Base-by-base conservation (phyloP, 2,888 invertebrate genomes). In the Syrphus vitripennis region DNA sequence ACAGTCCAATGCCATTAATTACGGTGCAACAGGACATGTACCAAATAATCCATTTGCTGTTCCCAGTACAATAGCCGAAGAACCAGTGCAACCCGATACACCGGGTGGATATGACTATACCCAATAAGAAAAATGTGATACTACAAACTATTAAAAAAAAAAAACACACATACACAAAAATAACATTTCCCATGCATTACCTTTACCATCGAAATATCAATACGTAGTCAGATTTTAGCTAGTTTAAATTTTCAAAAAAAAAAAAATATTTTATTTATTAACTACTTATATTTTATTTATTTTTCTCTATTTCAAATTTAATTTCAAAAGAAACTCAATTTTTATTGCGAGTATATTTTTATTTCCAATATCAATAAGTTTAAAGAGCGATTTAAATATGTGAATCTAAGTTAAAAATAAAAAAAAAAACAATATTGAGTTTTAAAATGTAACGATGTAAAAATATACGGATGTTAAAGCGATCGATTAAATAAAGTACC, bases 21-120 rank as follows among this genome's bases (percentile, higher is more conserved):
- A 95, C 89, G 95, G 94, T 70, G 94, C 95, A 37, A 93, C 94
- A 79, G 94, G 94, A 45, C 95, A 95, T 90, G 94, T 94, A 82
- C 90, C 92, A 31, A 92, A 92, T 88, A 94, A 94, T 75, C 94
- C 94, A 9, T 94, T 94, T 42, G 92, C 92, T 29, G 71, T 89
- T 87, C 90, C 90, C 89, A 93, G 86, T 90, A 93, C 91, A 87
- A 93, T 89, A 93, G 93, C 94, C 87, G 94, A 95, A 78, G 94
- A 95, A 89, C 94, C 94, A 6, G 94, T 95, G 7, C 96, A 96
- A 90, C 95, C 95, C 2, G 94, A 78, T 9, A 37, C 72, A 55
- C 4, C 80, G 6, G 83, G 70, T 7, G 72, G 69, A 9, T 86
- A 84, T 50, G 72, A 79, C 63, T 89, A 88, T 50, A 87, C 87